A percentile compares a stretch with the other conserved stretches of the same genome.
These are phyloP conservation scores for Leuciscus idus DNA, from an alignment of 2,113 vertebrate species.

Conservation along the genomic window DNA sequence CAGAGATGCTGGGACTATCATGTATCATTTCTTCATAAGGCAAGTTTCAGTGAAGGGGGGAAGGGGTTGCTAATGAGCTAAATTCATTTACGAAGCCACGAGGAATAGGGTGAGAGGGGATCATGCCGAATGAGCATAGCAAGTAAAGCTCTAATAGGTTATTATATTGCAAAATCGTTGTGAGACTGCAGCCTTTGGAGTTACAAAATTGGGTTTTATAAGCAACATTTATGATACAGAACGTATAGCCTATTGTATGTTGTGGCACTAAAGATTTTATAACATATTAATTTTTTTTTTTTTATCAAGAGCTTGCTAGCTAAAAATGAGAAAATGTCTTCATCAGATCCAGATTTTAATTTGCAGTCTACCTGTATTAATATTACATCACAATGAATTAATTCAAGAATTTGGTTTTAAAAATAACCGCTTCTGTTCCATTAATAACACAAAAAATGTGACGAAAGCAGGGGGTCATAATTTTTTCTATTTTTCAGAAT, in stretches of 20 bases:
- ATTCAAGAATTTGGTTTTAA: not conserved
- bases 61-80: slow-evolving; percentile 36
- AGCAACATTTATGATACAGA: not conserved
- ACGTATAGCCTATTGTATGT: not conserved
- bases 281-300: not conserved
- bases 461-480: not conserved
- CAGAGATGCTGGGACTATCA: slow-evolving; percentile 2
- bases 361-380: slow-evolving; percentile 8
- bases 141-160: slow-evolving; percentile 11
- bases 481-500: slow-evolving; percentile 15
- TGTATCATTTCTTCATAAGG: slow-evolving; percentile 27
- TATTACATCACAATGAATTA: slow-evolving; percentile 26
- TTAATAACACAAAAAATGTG: slow-evolving; percentile 20
- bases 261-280: not conserved
- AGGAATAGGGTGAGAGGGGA: slow-evolving; percentile 29
- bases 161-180: slow-evolving; percentile 19
- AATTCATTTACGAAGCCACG: slow-evolving; percentile 41
- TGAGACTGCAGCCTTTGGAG: slow-evolving; percentile 34
- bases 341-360: not conserved
- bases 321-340: slow-evolving; percentile 9
- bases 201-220: not conserved
- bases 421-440: not conserved
- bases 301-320: not conserved
- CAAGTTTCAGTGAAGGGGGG: slow-evolving; percentile 1
- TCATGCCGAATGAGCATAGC: not conserved